Evolutionary conservation across 2,888 invertebrate species (phyloP), one percentile per base, ranked within the genome.

Genomic region (Gastracanthus pulcherrimus): DNA sequence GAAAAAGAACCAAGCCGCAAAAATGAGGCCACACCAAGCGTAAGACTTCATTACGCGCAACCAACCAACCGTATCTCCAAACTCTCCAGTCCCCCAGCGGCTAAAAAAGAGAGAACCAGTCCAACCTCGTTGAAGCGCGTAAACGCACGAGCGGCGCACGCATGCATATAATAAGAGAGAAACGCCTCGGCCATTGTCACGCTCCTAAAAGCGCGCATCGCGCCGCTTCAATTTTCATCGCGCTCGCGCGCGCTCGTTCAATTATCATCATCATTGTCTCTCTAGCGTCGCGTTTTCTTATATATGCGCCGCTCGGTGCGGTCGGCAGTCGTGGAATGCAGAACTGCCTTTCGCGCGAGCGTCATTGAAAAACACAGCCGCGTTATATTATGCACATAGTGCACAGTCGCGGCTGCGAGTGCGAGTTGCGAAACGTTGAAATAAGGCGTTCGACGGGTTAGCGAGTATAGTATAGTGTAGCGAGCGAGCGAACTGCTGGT

Each of bases 211-310:
- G 13, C 23, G 9, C 70, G 16, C 9, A 16, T 31, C 9, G 4
- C 55, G 29, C 11, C 45, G 67, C 67, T 45, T 69, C 41, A 69
- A 69, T 51, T 51, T 34, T 36, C 62, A 36, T n/a, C 62, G 62
- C 36, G 62, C 31, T 2, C 45, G 1, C 45, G n/a, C n/a, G 55
- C 5, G 64, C 38, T 13, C 58, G 36, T 71, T 74, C 71, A 71
- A 71, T 74, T 74, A 62, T 74, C 41, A 74, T 62, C 72, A 41
- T 74, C 34, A 29, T 29, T 64, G 34, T 64, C 64, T 64, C 70
- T 51, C 19, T n/a, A n/a, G 11, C 31, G 23, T 5, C n/a, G n/a
- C n/a, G n/a, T n/a, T n/a, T n/a, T n/a, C n/a, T n/a, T n/a, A n/a
- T n/a, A n/a, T n/a, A n/a, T n/a, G n/a, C 29, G 19, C 23, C 19